A percentile compares a stretch with the other conserved stretches of the same genome.
Evolutionary conservation across 2,888 invertebrate genomes (phyloP).

Genomic region (Uropetala carovei): DNA sequence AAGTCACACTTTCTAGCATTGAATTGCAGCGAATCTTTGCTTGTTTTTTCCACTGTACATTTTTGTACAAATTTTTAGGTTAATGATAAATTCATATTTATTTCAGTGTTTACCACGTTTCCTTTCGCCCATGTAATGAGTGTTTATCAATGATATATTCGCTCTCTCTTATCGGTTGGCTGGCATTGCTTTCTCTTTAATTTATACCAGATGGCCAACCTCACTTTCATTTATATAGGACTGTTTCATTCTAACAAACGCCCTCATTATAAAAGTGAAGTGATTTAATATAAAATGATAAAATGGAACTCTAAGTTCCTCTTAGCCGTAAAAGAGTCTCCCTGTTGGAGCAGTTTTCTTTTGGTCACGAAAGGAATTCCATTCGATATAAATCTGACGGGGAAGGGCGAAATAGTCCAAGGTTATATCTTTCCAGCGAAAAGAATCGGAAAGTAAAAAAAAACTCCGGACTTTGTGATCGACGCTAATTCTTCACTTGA

Average conservation of each 20-base stretch:
- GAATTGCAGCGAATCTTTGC: too few relatives aligned
- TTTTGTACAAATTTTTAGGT: too few relatives aligned
- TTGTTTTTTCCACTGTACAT: too few relatives aligned
- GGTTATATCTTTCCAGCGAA: constrained; percentile 25
- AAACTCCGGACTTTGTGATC: constrained; percentile 45
- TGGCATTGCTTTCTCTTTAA: neutral
- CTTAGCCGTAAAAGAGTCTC: neutral
- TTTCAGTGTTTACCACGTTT: too few relatives aligned
- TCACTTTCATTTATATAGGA: neutral
- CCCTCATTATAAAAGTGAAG: neutral
- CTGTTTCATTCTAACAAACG: neutral
- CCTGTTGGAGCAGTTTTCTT: neutral
- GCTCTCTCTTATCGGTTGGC: neutral
- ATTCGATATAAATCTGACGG: neutral
- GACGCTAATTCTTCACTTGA: constrained; percentile 26
- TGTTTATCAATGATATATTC: too few relatives aligned
- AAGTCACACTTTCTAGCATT: too few relatives aligned
- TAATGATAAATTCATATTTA: too few relatives aligned
- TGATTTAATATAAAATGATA: neutral
- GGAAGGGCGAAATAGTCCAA: constrained; percentile 6
- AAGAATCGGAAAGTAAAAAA: constrained; percentile 57
- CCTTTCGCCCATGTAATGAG: too few relatives aligned
- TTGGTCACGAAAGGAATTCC: neutral
- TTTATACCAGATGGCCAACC: neutral
- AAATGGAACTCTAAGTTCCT: neutral